A percentile compares a stretch with the other conserved stretches of the same genome.
Evolutionary conservation across 2,888 invertebrate species (phyloP).

Genomic region (Pachliopta kotzebuea): DNA sequence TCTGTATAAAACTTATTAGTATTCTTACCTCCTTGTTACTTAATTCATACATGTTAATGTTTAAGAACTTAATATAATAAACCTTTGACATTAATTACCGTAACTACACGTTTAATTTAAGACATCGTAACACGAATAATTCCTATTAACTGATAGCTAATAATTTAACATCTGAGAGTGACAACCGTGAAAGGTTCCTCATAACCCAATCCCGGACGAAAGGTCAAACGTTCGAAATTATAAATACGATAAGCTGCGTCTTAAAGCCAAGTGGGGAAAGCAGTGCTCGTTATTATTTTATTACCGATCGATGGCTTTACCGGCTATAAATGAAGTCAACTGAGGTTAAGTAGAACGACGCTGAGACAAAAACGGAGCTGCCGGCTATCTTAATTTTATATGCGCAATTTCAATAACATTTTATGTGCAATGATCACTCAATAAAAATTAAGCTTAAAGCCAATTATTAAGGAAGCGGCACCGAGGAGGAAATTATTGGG

Average conservation of each 20-base stretch:
- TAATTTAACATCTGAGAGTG: conserved; percentile 24
- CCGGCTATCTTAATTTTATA: conserved; percentile 30
- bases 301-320: conserved; percentile 41
- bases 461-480: conserved; percentile 19
- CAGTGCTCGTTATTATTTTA: conserved; percentile 47
- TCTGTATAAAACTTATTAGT: no score
- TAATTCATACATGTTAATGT: no score
- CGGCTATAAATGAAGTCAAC: conserved; percentile 27
- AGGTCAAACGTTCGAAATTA: conserved; percentile 34
- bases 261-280: conserved; percentile 40
- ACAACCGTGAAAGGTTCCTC: conserved; percentile 32
- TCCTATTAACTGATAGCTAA: conserved; percentile 14
- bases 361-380: conserved; percentile 30
- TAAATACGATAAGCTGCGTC: conserved; percentile 31
- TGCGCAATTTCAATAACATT: conserved; percentile 22
- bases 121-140: conserved; percentile 14
- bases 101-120: conserved; percentile 11
- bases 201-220: conserved; percentile 31
- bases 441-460: conserved; percentile 22
- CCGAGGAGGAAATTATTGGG: conserved; percentile 5
- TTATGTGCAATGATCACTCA: conserved; percentile 23
- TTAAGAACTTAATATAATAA: background rate
- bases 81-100: conserved; percentile 4
- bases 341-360: conserved; percentile 29
- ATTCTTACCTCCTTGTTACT: no score